Evolutionary conservation across 2,888 invertebrate genomes (phyloP).

Genomic region (Odiellus spinosus): DNA sequence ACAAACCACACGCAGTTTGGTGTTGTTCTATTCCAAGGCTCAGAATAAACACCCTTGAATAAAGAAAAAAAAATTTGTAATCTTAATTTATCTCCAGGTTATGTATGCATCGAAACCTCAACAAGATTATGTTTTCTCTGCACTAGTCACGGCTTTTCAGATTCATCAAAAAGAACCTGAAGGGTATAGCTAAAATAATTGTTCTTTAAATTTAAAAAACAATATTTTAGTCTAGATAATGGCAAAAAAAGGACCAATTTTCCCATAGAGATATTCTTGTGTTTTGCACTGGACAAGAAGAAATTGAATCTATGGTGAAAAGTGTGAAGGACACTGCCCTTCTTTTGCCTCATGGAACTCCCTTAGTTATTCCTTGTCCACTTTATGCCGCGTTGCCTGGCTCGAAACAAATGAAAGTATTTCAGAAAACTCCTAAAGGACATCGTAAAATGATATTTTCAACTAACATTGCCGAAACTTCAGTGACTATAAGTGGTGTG

Average conservation of each 20-base stretch:
- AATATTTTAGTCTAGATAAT: too few relatives aligned
- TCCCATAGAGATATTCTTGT: conserved; percentile 74
- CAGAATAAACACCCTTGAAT: too few relatives aligned
- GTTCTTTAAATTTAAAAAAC: too few relatives aligned
- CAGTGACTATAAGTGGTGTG: conserved; percentile 51
- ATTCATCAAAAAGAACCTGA: conserved; percentile 52
- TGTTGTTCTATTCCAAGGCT: too few relatives aligned
- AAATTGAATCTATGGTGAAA: conserved; percentile 52
- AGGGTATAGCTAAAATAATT: too few relatives aligned
- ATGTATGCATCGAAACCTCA: conserved; percentile 27
- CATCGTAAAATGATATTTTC: conserved; percentile 39
- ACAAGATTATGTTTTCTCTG: conserved; percentile 68
- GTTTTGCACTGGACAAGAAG: conserved; percentile 91
- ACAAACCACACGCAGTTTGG: too few relatives aligned
- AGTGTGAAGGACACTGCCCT: conserved; percentile 21
- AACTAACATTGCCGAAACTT: conserved; percentile 45
- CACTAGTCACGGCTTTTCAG: conserved; percentile 72
- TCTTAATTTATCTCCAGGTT: too few relatives aligned
- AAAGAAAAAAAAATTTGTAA: too few relatives aligned
- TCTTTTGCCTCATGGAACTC: conserved; percentile 31
- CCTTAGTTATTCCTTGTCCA: conserved; percentile 52
- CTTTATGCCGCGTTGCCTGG: conserved; percentile 39
- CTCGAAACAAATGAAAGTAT: conserved; percentile 35
- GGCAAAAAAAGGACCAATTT: too few relatives aligned
- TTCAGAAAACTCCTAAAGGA: conserved; percentile 26